A percentile compares a stretch with the other conserved stretches of the same genome.
These are phyloP conservation scores for Pseudoips prasinana DNA, from an alignment of 2,888 invertebrate species.

Conservation along the genomic window DNA sequence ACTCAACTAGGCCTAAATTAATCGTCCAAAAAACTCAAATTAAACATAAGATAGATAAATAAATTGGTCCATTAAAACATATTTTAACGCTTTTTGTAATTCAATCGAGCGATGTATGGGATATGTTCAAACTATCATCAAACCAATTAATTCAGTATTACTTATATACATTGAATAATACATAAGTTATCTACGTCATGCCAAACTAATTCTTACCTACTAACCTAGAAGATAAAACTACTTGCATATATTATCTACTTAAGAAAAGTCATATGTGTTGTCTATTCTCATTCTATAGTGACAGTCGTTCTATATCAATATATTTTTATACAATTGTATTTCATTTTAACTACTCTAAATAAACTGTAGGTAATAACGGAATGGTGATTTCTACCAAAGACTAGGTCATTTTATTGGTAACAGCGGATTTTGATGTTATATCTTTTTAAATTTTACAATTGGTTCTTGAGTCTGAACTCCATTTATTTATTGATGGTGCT, in stretches of 20 bases:
- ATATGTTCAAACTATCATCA: background rate
- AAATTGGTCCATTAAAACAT: no score
- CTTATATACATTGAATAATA: slow-evolving; percentile 8
- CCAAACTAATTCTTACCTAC: slow-evolving; percentile 23
- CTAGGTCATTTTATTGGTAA: slow-evolving; percentile 22
- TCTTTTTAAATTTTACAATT: no score
- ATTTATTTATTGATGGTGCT: no score
- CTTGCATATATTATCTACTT: slow-evolving; percentile 6
- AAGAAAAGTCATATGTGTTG: slow-evolving; percentile 6
- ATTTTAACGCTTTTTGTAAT: no score
- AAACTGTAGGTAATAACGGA: slow-evolving; percentile 7
- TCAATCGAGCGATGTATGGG: no score
- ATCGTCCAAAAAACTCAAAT: no score
- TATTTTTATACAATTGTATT: slow-evolving; percentile 26
- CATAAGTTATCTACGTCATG: slow-evolving; percentile 12
- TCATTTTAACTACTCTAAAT: slow-evolving; percentile 17
- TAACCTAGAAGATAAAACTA: slow-evolving; percentile 5
- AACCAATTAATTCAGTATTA: slow-evolving; percentile 14
- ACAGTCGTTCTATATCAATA: slow-evolving; percentile 16
- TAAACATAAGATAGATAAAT: no score
- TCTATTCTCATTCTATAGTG: slow-evolving; percentile 19
- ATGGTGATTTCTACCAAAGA: slow-evolving; percentile 31
- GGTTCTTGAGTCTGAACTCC: no score
- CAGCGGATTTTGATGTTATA: slow-evolving; percentile 13
- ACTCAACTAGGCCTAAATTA: no score